These are phyloP conservation scores for Salvelinus namaycush DNA, from an alignment of 2,113 vertebrate genomes.

Conservation along the genomic window DNA sequence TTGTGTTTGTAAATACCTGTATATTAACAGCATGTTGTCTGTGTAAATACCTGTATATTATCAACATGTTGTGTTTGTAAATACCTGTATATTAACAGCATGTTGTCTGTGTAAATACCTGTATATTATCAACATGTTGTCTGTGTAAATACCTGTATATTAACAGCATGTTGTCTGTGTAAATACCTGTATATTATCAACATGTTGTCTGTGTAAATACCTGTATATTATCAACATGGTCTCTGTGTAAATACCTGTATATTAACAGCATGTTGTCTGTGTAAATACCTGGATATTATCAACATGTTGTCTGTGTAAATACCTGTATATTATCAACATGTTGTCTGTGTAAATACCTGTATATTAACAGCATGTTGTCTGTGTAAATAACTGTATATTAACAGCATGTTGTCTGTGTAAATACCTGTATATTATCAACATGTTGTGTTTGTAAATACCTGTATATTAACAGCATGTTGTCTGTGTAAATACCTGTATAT, in stretches of 20 bases:
- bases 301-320: not conserved
- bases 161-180: not conserved
- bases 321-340: not conserved
- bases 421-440: not conserved
- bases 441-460: not conserved
- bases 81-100: conserved; percentile 14
- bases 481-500: conserved; percentile 4
- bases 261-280: no score
- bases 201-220: not conserved
- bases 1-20: not conserved
- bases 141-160: not conserved
- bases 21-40: conserved; percentile 4
- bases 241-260: no score
- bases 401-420: conserved; percentile 14
- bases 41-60: no score
- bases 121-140: not conserved
- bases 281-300: conserved; percentile 8
- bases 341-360: not conserved
- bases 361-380: conserved; percentile 2
- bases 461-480: conserved; percentile 9
- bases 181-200: no score
- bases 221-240: conserved; percentile 7
- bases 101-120: not conserved
- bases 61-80: not conserved
- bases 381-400: not conserved